phyloP scores from a whole-genome alignment of 1,140 invertebrate genomes.

The Phenacoccus solenopsis region DNA sequence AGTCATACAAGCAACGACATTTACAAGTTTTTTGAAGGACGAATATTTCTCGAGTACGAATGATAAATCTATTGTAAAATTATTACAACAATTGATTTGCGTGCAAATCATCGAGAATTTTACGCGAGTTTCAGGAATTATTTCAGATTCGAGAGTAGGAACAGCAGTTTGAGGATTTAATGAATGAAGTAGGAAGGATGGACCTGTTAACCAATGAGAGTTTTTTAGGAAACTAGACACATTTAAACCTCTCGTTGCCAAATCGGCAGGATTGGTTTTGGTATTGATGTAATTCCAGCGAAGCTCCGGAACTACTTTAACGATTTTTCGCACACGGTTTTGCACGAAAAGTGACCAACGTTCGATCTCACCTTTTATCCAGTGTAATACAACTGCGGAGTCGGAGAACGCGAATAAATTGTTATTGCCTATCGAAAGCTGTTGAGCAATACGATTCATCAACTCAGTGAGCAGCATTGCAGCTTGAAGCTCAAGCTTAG shows the following conservation, averaged over 20 bases:
- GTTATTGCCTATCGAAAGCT: constrained; percentile 8
- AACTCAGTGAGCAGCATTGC: constrained; percentile 29
- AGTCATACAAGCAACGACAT: neutral
- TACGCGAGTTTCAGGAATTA: neutral
- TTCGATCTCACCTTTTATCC: constrained; percentile 22
- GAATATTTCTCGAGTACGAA: neutral
- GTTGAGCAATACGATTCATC: neutral
- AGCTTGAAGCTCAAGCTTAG: constrained; percentile 33
- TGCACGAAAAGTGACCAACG: constrained; percentile 25
- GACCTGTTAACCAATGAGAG: constrained; percentile 17
- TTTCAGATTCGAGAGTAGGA: neutral
- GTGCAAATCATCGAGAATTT: neutral
- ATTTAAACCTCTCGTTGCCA: constrained; percentile 20
- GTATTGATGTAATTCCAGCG: constrained; percentile 21
- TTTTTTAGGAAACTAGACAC: neutral
- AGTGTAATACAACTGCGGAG: constrained; percentile 24
- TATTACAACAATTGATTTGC: neutral
- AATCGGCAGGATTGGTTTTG: constrained; percentile 24
- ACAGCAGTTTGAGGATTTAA: neutral
- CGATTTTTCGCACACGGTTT: constrained; percentile 22
- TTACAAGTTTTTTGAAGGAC: neutral
- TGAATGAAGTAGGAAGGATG: constrained; percentile 16
- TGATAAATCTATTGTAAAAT: no score
- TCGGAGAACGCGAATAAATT: constrained; percentile 25
- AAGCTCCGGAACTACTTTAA: neutral